Percentiles rank a stretch among this genome's conserved stretches.
phyloP scores from a whole-genome alignment of 2,888 invertebrate genomes.

The Prenolepis imparis region DNA sequence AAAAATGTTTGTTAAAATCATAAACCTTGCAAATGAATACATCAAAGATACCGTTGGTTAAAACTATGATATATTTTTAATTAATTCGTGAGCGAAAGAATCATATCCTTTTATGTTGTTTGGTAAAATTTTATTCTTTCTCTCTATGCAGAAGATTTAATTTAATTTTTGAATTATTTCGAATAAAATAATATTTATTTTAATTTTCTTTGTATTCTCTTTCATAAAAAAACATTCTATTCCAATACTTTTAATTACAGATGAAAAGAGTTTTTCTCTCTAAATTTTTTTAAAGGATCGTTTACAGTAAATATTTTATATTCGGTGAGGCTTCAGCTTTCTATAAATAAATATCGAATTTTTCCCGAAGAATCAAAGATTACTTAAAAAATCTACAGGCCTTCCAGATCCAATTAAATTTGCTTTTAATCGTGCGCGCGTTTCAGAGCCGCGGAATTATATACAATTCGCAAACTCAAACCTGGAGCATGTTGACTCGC shows the following conservation, averaged over 20 bases:
- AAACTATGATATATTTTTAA: background rate
- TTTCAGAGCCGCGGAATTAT: background rate
- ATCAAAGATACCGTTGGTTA: background rate
- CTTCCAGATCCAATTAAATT: background rate
- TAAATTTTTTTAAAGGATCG: background rate
- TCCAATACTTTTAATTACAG: background rate
- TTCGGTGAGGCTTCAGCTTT: constrained; percentile 1
- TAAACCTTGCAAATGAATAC: background rate
- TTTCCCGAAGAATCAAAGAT: background rate
- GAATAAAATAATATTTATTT: background rate
- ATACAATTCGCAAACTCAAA: constrained; percentile 45
- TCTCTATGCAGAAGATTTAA: background rate
- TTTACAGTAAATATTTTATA: constrained; percentile 6
- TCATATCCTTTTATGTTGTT: background rate
- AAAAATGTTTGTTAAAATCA: background rate
- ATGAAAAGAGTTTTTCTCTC: background rate
- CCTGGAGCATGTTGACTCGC: constrained; percentile 57
- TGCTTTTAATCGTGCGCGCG: background rate
- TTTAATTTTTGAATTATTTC: background rate
- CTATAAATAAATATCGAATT: constrained; percentile 1
- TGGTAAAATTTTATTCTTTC: background rate
- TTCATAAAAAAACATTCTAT: too few relatives aligned
- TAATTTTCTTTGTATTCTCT: background rate
- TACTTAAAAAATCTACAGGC: background rate
- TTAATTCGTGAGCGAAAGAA: background rate